These are phyloP conservation scores for Notechis scutatus DNA, from an alignment of 2,113 vertebrate genomes.

Conservation along the genomic window DNA sequence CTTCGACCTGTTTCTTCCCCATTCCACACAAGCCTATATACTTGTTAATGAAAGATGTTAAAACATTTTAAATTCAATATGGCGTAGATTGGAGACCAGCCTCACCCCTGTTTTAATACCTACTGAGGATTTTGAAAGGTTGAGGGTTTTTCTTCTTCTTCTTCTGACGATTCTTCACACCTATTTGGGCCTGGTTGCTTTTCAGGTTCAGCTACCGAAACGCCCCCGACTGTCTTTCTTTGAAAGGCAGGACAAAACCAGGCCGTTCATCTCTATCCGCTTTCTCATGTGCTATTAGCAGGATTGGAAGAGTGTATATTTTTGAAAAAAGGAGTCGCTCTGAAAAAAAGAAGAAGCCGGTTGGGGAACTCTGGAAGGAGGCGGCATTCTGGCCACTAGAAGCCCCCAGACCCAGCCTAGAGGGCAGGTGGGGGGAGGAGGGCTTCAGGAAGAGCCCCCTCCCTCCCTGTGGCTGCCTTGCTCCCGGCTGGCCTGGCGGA, in stretches of 20 bases:
- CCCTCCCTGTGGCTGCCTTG: not conserved
- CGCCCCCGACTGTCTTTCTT: not conserved
- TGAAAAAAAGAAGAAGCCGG: not conserved
- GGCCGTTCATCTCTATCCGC: not conserved
- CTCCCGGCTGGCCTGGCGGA: fast-evolving
- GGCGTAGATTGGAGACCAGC: not conserved
- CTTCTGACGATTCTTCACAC: not conserved
- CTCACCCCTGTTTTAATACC: not conserved
- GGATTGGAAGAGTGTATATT: not conserved
- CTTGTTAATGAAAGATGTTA: not conserved
- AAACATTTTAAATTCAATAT: not conserved
- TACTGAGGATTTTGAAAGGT: not conserved
- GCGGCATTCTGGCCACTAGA: not conserved
- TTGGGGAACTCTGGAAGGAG: not conserved
- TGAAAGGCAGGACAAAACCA: not conserved
- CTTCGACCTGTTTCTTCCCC: not conserved
- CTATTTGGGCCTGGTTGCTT: not conserved
- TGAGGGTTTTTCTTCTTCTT: not conserved
- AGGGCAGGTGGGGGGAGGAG: not conserved
- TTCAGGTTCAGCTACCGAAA: not conserved
- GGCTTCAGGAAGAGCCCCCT: not conserved
- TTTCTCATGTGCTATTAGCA: not conserved
- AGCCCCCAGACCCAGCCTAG: not conserved
- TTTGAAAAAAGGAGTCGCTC: not conserved
- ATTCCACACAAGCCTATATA: not conserved